phyloP scores from a whole-genome alignment of 2,797 vertebrate species.

The Sebastes variabilis region DNA sequence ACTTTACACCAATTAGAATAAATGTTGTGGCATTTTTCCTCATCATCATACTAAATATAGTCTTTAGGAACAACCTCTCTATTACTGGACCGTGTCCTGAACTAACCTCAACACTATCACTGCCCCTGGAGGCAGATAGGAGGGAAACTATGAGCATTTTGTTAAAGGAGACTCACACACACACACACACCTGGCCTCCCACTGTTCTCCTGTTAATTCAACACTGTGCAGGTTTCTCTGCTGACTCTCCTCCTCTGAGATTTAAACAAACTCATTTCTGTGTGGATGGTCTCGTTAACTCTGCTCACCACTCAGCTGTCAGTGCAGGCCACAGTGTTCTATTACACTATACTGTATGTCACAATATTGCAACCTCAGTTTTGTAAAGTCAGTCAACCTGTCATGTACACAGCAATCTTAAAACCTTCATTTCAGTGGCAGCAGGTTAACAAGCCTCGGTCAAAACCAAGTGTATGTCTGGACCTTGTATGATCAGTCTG shows the following conservation, averaged over 20 bases:
- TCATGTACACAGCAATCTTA: background rate
- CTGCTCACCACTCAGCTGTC: conserved; percentile 1
- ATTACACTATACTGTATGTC: background rate
- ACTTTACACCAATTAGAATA: no score
- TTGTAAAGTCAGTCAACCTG: background rate
- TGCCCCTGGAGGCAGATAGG: background rate
- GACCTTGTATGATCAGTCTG: no score
- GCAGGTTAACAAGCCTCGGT: no score
- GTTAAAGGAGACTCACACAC: background rate
- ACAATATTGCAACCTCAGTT: background rate
- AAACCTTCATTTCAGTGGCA: background rate
- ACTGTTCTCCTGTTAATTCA: background rate
- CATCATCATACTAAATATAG: no score
- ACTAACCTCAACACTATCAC: background rate
- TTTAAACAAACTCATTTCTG: background rate
- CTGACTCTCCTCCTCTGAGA: background rate
- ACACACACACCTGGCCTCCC: conserved; percentile 6
- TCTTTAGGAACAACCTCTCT: background rate
- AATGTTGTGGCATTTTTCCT: no score
- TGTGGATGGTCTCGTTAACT: background rate
- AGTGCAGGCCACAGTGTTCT: background rate
- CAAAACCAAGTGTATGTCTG: no score
- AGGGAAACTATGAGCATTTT: no score
- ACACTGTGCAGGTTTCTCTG: background rate
- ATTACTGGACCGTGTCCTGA: background rate